Evolutionary conservation across 2,113 vertebrate species (phyloP).

Genomic region (Ahaetulla prasina): DNA sequence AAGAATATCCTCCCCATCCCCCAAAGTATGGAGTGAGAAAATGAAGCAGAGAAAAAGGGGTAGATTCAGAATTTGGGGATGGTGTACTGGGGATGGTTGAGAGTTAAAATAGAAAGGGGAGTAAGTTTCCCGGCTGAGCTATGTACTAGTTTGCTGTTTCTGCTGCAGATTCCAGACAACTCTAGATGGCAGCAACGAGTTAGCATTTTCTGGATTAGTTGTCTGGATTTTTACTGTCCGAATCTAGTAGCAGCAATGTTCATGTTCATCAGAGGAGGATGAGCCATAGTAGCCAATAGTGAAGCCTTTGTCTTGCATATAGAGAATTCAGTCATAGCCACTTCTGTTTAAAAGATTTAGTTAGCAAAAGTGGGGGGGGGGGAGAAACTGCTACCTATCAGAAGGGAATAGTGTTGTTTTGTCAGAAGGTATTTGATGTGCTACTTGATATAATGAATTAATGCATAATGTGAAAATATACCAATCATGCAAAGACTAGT

Average conservation of each 20-base stretch:
- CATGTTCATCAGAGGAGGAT: not conserved
- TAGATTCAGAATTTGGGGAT: not conserved
- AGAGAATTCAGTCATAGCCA: not conserved
- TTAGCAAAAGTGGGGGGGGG: not conserved
- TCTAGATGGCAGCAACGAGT: not conserved
- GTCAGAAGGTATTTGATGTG: not conserved
- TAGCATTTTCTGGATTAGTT: not conserved
- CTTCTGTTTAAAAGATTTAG: not conserved
- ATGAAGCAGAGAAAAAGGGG: not conserved
- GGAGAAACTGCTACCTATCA: no score
- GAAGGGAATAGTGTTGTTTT: not conserved
- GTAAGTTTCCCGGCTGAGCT: not conserved
- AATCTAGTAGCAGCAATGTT: not conserved
- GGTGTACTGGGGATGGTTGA: not conserved
- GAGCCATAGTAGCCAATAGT: not conserved
- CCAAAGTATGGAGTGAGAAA: constrained; percentile 30
- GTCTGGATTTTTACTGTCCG: not conserved
- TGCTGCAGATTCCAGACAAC: not conserved
- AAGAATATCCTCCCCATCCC: not conserved
- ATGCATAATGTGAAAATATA: not conserved
- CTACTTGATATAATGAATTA: not conserved
- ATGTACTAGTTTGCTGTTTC: not conserved
- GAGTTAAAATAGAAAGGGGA: not conserved
- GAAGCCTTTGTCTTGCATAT: not conserved
- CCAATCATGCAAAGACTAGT: not conserved